Conservation (phyloP, 2,113 vertebrate genomes). For the Emydura subglobosa region DNA sequence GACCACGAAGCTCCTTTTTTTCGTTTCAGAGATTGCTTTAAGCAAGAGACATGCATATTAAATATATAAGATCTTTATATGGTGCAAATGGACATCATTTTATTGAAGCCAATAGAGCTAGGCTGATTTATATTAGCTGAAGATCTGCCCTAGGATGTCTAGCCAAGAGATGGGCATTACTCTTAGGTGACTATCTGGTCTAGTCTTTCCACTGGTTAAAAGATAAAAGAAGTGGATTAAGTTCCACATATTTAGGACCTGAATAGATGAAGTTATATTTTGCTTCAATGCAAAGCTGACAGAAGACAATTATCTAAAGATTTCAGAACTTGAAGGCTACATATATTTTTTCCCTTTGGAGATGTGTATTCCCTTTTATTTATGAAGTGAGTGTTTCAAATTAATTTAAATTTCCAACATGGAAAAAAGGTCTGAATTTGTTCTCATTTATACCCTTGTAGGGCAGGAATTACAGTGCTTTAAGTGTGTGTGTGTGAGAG, state of each 20-base stretch:
- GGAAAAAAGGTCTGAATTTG: neutral
- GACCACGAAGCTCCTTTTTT: neutral
- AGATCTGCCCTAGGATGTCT: constrained; percentile 38
- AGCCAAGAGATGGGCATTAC: constrained; percentile 18
- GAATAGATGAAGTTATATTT: constrained; percentile 4
- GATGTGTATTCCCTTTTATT: fast-evolving
- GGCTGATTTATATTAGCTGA: neutral
- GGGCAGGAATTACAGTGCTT: neutral
- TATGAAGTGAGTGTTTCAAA: neutral
- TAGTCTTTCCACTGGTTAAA: constrained; percentile 16
- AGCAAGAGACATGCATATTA: neutral
- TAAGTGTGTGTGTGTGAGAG: neutral
- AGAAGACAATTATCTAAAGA: neutral
- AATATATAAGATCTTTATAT: neutral
- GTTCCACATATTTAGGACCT: neutral
- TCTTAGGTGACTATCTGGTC: constrained; percentile 34
- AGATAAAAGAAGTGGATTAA: constrained; percentile 48
- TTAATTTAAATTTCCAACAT: neutral
- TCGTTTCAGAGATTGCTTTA: neutral
- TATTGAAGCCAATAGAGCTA: constrained; percentile 7
- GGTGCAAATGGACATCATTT: neutral
- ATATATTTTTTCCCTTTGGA: fast-evolving
- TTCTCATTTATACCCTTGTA: neutral
- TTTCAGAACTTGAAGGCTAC: neutral
- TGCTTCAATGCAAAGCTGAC: neutral